Conservation (phyloP, 2,113 vertebrate genomes). For the Anhinga rufa region DNA sequence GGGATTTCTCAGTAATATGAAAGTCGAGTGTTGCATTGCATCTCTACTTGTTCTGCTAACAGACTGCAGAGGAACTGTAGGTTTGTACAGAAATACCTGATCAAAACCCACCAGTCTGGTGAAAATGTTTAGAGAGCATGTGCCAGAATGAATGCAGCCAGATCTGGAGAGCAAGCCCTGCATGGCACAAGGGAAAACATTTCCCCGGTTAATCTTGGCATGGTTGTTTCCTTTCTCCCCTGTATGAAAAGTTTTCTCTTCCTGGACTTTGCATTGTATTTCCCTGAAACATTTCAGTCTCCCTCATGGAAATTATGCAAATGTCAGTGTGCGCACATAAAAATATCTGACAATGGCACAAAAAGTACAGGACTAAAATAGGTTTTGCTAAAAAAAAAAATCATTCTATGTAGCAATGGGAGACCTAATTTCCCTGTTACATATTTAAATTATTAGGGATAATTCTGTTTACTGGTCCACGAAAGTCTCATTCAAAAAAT, state of each 20-base stretch:
- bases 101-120: neutral
- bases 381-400: neutral
- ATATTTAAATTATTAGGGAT: neutral
- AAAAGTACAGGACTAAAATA: conserved; percentile 23
- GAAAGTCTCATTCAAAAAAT: neutral
- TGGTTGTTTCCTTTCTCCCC: neutral
- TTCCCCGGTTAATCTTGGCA: neutral
- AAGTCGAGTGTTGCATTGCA: neutral
- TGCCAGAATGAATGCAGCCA: neutral
- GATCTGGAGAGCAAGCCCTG: neutral
- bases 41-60: neutral
- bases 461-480: neutral
- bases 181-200: neutral
- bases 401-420: neutral
- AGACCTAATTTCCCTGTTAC: neutral
- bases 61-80: neutral
- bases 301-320: conserved; percentile 36
- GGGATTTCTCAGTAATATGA: neutral
- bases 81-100: neutral
- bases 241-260: neutral
- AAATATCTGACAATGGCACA: neutral
- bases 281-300: neutral
- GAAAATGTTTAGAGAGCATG: neutral
- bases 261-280: neutral
- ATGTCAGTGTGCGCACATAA: neutral